Evolutionary conservation across 1,140 invertebrate genomes (phyloP).

Genomic region (Zaprionus africanus): DNA sequence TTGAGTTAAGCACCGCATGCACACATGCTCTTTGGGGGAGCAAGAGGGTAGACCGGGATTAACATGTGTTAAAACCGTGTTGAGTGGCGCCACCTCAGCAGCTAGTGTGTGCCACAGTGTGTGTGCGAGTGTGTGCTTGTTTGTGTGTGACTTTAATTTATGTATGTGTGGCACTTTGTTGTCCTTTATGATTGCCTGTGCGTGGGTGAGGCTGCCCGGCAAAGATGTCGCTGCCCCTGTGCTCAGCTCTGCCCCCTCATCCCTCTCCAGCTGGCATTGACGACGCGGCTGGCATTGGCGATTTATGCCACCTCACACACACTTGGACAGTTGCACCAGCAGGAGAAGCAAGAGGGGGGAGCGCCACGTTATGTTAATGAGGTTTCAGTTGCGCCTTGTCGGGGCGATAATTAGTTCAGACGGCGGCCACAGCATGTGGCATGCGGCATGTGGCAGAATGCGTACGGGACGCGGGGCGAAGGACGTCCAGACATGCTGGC

Average conservation of each 20-base stretch:
- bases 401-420: conserved; percentile 72
- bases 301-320: conserved; percentile 38
- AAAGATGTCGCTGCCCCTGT: conserved; percentile 22
- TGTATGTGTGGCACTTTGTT: conserved; percentile 83
- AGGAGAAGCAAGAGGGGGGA: background rate
- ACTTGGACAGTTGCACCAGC: conserved; percentile 8
- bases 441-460: background rate
- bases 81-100: conserved; percentile 50
- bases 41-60: conserved; percentile 48
- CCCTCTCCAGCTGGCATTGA: background rate
- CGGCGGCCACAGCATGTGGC: conserved; percentile 27
- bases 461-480: background rate
- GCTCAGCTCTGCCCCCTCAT: background rate
- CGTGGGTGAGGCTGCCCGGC: conserved; percentile 28
- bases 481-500: background rate
- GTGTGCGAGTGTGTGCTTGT: conserved; percentile 3
- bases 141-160: conserved; percentile 76
- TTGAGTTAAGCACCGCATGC: conserved; percentile 70
- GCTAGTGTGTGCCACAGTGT: background rate
- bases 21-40: conserved; percentile 31
- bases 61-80: conserved; percentile 80
- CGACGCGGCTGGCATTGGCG: conserved; percentile 47
- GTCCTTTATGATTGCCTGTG: conserved; percentile 79
- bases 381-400: conserved; percentile 65
- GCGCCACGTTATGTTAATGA: conserved; percentile 68